Evolutionary conservation across 2,888 invertebrate species (phyloP).

Genomic region (Caenorhabditis zanzibari): DNA sequence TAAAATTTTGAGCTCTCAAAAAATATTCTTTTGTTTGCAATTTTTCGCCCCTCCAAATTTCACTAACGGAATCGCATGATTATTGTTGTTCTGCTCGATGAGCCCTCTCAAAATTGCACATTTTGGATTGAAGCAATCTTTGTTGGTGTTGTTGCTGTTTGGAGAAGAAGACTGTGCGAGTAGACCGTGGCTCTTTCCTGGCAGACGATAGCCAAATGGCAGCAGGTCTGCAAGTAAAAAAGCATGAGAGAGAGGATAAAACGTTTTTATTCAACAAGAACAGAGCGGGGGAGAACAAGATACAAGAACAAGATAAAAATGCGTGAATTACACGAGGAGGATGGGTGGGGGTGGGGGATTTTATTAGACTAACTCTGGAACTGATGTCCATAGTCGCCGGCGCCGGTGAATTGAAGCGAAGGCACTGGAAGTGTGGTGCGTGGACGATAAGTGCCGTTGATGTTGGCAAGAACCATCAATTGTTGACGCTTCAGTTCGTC

Average conservation of each 20-base stretch:
- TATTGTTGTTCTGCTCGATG: conserved; percentile 36
- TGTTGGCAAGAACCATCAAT: conserved; percentile 59
- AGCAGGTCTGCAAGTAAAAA: conserved; percentile 56
- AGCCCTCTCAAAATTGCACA: conserved; percentile 57
- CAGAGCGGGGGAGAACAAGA: background rate
- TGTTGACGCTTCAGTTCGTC: conserved; percentile 67
- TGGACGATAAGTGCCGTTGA: conserved; percentile 63
- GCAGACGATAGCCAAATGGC: conserved; percentile 63
- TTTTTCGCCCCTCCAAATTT: too few species aligned
- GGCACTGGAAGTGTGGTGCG: conserved; percentile 13
- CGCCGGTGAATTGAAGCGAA: conserved; percentile 5
- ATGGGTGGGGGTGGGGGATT: background rate
- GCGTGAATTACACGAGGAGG: background rate
- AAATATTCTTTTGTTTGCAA: background rate
- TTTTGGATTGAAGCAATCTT: conserved; percentile 59
- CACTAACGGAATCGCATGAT: conserved; percentile 42
- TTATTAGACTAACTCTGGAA: conserved; percentile 60
- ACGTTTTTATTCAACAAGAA: conserved; percentile 13
- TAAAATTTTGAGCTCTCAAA: background rate
- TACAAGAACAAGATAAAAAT: conserved; percentile 6
- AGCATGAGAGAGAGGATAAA: background rate
- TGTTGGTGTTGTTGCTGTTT: background rate
- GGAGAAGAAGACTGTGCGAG: conserved; percentile 26
- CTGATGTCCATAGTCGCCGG: conserved; percentile 50
- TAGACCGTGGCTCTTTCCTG: conserved; percentile 42